Conservation (phyloP, 2,113 vertebrate species). For the Marcusenius ussheri region DNA sequence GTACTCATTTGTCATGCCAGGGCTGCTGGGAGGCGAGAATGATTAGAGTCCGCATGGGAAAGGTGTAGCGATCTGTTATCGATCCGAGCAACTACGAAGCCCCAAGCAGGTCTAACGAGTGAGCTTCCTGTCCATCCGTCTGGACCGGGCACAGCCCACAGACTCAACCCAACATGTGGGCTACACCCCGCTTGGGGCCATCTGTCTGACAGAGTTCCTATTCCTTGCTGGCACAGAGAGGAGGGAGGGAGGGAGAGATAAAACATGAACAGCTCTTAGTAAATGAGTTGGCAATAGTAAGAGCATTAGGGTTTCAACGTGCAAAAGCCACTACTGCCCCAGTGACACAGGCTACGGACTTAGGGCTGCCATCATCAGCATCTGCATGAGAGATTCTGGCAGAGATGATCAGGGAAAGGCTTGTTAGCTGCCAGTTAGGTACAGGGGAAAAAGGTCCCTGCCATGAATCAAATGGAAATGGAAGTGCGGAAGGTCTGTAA, state of each 20-base stretch:
- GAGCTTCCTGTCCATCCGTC: neutral
- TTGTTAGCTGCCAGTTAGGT: neutral
- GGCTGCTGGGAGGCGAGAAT: slow-evolving; percentile 17
- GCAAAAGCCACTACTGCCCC: neutral
- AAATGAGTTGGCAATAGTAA: neutral
- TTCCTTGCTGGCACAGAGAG: neutral
- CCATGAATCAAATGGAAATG: neutral
- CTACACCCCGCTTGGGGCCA: neutral
- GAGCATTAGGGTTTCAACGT: neutral
- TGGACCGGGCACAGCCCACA: neutral
- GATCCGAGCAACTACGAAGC: neutral
- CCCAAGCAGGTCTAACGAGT: neutral
- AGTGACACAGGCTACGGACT: neutral
- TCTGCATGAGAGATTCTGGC: neutral
- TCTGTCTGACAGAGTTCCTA: neutral
- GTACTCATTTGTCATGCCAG: slow-evolving; percentile 18
- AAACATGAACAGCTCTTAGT: slow-evolving; percentile 10
- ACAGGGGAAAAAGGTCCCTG: neutral
- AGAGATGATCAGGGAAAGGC: neutral
- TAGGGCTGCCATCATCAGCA: neutral
- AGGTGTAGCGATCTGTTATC: slow-evolving; percentile 18
- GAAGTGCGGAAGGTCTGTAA: neutral
- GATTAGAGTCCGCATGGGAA: slow-evolving; percentile 2
- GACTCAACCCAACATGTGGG: neutral
- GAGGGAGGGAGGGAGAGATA: neutral